Evolutionary conservation across 2,113 vertebrate genomes (phyloP).

Genomic region (Macrotus californicus): DNA sequence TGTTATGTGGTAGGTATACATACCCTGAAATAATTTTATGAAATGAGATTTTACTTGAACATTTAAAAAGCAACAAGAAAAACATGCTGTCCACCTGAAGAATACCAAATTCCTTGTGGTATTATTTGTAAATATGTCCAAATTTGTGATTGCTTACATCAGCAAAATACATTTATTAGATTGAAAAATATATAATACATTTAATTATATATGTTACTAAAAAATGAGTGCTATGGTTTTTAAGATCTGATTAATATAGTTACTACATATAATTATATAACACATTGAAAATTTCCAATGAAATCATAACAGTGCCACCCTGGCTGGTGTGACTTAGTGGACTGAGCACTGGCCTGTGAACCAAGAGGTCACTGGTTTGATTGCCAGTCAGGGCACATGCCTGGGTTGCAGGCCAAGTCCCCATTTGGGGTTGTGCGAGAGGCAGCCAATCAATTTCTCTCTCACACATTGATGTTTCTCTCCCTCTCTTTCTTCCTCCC

Average conservation of each 20-base stretch:
- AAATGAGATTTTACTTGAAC: conserved; percentile 20
- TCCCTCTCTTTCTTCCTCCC: too few species aligned
- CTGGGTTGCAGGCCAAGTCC: too few species aligned
- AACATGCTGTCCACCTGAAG: neutral
- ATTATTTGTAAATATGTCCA: neutral
- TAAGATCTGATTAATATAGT: neutral
- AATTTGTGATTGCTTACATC: neutral
- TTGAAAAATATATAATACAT: neutral
- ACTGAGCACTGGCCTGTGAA: too few species aligned
- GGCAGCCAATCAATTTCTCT: too few species aligned
- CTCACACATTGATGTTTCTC: too few species aligned
- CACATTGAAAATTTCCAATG: conserved; percentile 2
- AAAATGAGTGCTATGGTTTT: neutral
- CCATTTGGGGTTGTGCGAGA: too few species aligned
- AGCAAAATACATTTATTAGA: neutral
- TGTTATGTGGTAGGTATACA: neutral
- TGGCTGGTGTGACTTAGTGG: too few species aligned
- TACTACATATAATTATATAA: neutral
- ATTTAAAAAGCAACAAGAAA: conserved; percentile 6
- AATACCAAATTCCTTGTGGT: conserved; percentile 8
- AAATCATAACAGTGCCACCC: neutral
- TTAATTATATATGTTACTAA: neutral
- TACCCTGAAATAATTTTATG: neutral
- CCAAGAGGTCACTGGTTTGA: too few species aligned
- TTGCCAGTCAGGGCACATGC: too few species aligned